Evolutionary conservation across 2,888 invertebrate species (phyloP), one percentile per base, ranked within the genome.

Genomic region (Schrankia costaestrigalis): DNA sequence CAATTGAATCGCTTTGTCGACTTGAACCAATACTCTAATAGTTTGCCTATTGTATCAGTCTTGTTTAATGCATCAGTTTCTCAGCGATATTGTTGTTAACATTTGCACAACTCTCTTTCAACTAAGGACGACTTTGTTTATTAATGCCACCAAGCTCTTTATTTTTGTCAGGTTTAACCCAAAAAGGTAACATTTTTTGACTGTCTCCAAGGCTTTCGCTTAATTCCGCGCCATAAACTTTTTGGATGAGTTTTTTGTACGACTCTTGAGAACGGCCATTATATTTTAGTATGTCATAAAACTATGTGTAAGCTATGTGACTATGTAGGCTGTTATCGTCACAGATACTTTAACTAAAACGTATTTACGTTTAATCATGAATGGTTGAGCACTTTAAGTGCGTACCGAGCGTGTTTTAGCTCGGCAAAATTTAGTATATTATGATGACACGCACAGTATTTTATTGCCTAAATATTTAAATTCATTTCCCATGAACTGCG

Each of bases 101-200:
- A 54, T 63, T 58, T 68, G 41, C 55, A 57, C 56, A 56, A 33
- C 18, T n/a, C 39, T 29, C 27, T 31, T 41, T 35, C 45, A 41
- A 24, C 41, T 44, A 57, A 48, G 35, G 49, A 31, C 25, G 10
- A 35, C 13, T 13, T n/a, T 23, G 12, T 30, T 43, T 30, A 42
- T 40, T 31, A 48, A 48, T 45, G 36, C 29, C 32, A 23, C 33
- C 30, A 44, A 41, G 50, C 44, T 51, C 26, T 31, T 32, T 42
- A 11, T 31, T 54, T 70, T 63, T 54, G 63, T 58, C 33, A 67
- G 39, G 33, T 40, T 38, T 29, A 37, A 40, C 35, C 53, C 47
- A 51, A 33, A 27, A 40, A 42, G 51, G 34, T 26, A 23, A 35
- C 11, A 11, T 31, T 42, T 57, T 42, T 46, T 33, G 25, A 13